A percentile compares a stretch with the other conserved stretches of the same genome.
Evolutionary conservation across 1,140 invertebrate species (phyloP).

Genomic region (Neuroterus valhalla): DNA sequence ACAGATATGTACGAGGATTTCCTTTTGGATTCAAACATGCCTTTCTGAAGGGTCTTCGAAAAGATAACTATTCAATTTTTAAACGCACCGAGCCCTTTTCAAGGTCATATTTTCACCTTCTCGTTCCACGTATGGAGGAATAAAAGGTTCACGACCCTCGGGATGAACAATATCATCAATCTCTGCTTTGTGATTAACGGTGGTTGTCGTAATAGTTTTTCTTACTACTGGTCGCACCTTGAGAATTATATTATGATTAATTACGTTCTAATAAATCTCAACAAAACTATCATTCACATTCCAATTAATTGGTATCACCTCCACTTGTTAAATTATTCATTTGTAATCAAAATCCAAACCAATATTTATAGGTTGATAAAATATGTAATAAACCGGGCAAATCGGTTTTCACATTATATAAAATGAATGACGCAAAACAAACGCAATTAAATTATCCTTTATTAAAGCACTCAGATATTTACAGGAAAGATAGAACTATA

Average conservation of each 20-base stretch:
- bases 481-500: too few relatives aligned
- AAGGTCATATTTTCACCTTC: conserved; percentile 68
- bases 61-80: conserved; percentile 28
- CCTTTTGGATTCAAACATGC: background rate
- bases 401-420: too few relatives aligned
- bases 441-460: too few relatives aligned
- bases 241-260: conserved; percentile 32
- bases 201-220: conserved; percentile 48
- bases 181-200: conserved; percentile 44
- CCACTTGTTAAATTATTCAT: too few relatives aligned
- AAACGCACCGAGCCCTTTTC: conserved; percentile 74
- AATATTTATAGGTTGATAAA: too few relatives aligned
- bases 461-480: too few relatives aligned
- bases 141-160: conserved; percentile 61
- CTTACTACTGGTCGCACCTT: conserved; percentile 38
- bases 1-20: background rate
- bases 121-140: conserved; percentile 73
- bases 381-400: too few relatives aligned
- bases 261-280: conserved; percentile 28
- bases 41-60: conserved; percentile 5
- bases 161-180: conserved; percentile 61
- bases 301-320: too few relatives aligned
- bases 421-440: too few relatives aligned
- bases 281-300: too few relatives aligned
- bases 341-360: too few relatives aligned